Evolutionary conservation across 1,140 invertebrate genomes (phyloP), one percentile per base, ranked within the genome.

Genomic region (Gonioctena quinquepunctata): DNA sequence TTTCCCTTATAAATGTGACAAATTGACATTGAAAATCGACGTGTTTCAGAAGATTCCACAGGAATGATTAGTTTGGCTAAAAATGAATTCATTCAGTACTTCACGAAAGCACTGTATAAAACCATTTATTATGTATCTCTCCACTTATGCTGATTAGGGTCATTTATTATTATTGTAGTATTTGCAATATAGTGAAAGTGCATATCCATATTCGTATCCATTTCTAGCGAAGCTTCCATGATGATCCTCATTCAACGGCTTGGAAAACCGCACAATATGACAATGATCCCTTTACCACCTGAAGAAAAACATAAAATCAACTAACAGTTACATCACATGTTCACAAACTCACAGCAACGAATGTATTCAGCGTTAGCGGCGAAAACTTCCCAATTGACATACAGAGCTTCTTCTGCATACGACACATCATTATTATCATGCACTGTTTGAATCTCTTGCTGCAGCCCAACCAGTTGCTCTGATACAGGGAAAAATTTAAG

Each of bases 361-460:
- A 74, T 28, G 78, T 79, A n/a, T 66, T 68, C 22, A 80, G 71
- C 16, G 76, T 73, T 27, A 80, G 68, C 7, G 78, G 78, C n/a
- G 75, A 74, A 52, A 80, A 75, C 69, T 79, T 79, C 25, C 77
- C 79, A 63, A 80, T 80, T 1, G 79, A 75, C 16, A 80, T 61
- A 68, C 70, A 78, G 6, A 80, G 66, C 16, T 77, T 76, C 48
- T 59, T 66, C 49, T 72, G 52, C 74, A 79, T 75, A 21, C 79
- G 60, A 6, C 27, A 66, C 77, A 79, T 77, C 19, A 75, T 77
- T 19, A 80, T 68, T 8, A 77, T 28, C 71, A 80, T 79, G 5
- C 68, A 72, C 28, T 76, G 76, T 64, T 77, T 79, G 48, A 74
- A 79, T 48, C 69, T 65, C 13, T 26, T n/a, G 68, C 66, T 77